Evolutionary conservation across 2,113 vertebrate species (phyloP).

Genomic region (Amblyornis subalaris): DNA sequence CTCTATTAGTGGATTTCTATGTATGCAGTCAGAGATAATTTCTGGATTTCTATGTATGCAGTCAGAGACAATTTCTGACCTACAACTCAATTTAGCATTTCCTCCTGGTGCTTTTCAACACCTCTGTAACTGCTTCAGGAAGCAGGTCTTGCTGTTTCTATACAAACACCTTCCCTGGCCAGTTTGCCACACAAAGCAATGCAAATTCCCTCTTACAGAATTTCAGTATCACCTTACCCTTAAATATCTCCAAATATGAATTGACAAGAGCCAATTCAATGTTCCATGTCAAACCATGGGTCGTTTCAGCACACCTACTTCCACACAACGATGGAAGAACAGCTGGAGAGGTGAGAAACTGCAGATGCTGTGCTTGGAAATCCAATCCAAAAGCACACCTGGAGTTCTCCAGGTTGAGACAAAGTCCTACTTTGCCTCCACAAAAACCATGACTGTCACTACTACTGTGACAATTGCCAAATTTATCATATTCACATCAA

Average conservation of each 20-base stretch:
- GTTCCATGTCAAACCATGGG: background rate
- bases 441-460: background rate
- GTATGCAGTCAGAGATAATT: background rate
- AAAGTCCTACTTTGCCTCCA: background rate
- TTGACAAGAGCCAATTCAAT: background rate
- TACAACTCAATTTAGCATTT: background rate
- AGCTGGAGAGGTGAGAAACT: background rate
- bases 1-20: constrained; percentile 15
- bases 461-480: background rate
- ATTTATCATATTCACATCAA: background rate
- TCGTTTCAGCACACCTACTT: background rate
- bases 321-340: background rate
- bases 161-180: background rate
- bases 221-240: background rate
- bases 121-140: background rate
- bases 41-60: constrained; percentile 9
- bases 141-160: background rate
- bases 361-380: background rate
- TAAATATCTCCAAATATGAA: background rate
- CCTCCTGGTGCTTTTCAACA: background rate
- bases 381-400: background rate
- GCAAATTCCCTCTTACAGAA: background rate
- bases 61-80: background rate
- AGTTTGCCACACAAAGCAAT: background rate
- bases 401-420: background rate